These are phyloP conservation scores for Miniopterus natalensis DNA, from an alignment of 2,113 vertebrate genomes.

Conservation along the genomic window DNA sequence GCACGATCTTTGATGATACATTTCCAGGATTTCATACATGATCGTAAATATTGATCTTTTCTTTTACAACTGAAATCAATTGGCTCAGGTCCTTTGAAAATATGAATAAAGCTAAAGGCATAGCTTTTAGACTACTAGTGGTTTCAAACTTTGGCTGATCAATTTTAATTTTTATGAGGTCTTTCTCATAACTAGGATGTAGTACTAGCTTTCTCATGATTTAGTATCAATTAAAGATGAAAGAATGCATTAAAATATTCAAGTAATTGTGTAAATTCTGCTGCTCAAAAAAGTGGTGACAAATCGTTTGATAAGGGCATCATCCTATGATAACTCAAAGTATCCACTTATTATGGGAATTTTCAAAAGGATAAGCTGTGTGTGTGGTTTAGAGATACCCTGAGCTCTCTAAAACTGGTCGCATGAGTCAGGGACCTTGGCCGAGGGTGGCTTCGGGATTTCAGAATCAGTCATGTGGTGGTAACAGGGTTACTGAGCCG, in stretches of 20 bases:
- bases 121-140: not conserved
- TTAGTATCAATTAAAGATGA: not conserved
- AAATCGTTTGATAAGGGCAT: not conserved
- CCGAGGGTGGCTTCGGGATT: not conserved
- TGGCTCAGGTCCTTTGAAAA: slow-evolving; percentile 41
- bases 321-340: not conserved
- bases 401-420: not conserved
- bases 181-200: not conserved
- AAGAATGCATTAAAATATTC: slow-evolving; percentile 10
- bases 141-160: slow-evolving; percentile 22
- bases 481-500: not conserved
- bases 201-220: not conserved
- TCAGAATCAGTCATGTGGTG: not conserved
- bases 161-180: slow-evolving; percentile 32
- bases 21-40: not conserved
- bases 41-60: slow-evolving; percentile 55
- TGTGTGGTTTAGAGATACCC: not conserved
- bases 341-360: not conserved
- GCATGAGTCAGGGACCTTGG: not conserved
- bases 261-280: not conserved
- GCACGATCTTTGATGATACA: not conserved
- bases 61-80: slow-evolving; percentile 6
- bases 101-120: not conserved
- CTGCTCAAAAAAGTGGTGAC: not conserved
- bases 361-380: slow-evolving; percentile 16